These are phyloP conservation scores for Antennarius maculatus DNA, from an alignment of 2,797 vertebrate genomes.

Conservation along the genomic window DNA sequence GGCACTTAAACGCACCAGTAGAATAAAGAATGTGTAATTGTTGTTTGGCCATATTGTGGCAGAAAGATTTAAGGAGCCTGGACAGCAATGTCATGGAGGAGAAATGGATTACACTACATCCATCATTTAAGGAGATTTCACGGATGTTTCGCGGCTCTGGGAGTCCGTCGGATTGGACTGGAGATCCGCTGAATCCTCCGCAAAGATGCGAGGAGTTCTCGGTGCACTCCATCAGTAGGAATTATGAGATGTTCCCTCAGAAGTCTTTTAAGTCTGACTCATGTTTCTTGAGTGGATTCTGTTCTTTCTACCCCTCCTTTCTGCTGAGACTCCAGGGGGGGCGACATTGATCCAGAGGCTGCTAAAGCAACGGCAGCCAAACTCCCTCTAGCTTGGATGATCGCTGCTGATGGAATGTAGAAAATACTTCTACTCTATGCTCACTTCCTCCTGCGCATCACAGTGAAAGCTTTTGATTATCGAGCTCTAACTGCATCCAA, in stretches of 20 bases:
- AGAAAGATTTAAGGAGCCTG: neutral
- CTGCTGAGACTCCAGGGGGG: too few relatives aligned
- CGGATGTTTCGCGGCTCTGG: neutral
- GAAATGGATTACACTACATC: neutral
- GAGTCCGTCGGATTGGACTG: neutral
- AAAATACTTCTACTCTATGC: slow-evolving; percentile 25
- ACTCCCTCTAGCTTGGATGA: slow-evolving; percentile 27
- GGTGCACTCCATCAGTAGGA: neutral
- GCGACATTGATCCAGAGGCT: neutral
- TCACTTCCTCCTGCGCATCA: slow-evolving; percentile 17
- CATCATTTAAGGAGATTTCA: neutral
- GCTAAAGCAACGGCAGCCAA: slow-evolving; percentile 35
- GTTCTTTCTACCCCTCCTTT: neutral
- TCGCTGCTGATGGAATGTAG: slow-evolving; percentile 44
- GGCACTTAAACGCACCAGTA: neutral
- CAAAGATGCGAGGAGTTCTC: neutral
- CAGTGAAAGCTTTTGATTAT: slow-evolving; percentile 21
- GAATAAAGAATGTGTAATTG: neutral
- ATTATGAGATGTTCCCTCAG: neutral
- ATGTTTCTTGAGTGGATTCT: neutral
- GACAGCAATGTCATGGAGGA: neutral
- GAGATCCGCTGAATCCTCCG: neutral
- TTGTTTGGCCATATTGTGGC: neutral
- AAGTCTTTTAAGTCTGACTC: neutral
- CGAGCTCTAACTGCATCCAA: neutral